These are phyloP conservation scores for Bombylius major DNA, from an alignment of 2,888 invertebrate genomes.

Conservation along the genomic window DNA sequence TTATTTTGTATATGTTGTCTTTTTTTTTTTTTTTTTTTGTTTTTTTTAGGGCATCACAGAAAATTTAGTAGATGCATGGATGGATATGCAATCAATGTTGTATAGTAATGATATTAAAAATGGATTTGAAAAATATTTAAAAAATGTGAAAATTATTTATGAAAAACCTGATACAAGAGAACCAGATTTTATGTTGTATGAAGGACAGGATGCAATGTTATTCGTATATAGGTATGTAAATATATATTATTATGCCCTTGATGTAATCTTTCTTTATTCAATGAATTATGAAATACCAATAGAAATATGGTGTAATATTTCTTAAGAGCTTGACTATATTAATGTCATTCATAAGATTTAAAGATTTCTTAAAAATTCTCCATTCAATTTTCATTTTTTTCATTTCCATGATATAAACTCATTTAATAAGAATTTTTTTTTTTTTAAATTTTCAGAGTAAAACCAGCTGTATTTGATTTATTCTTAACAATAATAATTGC, in stretches of 20 bases:
- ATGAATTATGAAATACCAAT: too few relatives aligned
- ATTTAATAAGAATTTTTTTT: slow-evolving; percentile 5
- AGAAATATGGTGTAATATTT: too few relatives aligned
- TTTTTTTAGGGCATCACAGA: slow-evolving; percentile 55
- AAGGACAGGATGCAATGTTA: slow-evolving; percentile 62
- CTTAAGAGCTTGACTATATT: too few relatives aligned
- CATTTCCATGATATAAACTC: background rate
- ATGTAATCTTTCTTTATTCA: too few relatives aligned
- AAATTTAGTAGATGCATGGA: slow-evolving; percentile 59
- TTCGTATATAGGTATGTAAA: slow-evolving; percentile 70
- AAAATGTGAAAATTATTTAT: slow-evolving; percentile 56
- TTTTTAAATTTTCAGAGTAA: slow-evolving; percentile 58
- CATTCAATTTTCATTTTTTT: too few relatives aligned
- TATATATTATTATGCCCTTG: slow-evolving; percentile 1
- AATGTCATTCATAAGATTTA: background rate
- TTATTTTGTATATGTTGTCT: background rate
- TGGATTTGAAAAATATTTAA: slow-evolving; percentile 59
- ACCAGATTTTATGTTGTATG: slow-evolving; percentile 86
- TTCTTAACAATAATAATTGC: slow-evolving; percentile 78
- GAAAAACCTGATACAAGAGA: slow-evolving; percentile 73
- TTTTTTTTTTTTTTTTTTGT: slow-evolving; percentile 8
- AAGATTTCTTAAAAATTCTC: too few relatives aligned
- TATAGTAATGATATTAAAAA: slow-evolving; percentile 60
- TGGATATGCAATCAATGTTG: slow-evolving; percentile 54
- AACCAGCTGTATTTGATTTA: slow-evolving; percentile 95